Evolutionary conservation across 2,888 invertebrate species (phyloP), one percentile per base, ranked within the genome.

Genomic region (Scaptomyza cyrtandrae): DNA sequence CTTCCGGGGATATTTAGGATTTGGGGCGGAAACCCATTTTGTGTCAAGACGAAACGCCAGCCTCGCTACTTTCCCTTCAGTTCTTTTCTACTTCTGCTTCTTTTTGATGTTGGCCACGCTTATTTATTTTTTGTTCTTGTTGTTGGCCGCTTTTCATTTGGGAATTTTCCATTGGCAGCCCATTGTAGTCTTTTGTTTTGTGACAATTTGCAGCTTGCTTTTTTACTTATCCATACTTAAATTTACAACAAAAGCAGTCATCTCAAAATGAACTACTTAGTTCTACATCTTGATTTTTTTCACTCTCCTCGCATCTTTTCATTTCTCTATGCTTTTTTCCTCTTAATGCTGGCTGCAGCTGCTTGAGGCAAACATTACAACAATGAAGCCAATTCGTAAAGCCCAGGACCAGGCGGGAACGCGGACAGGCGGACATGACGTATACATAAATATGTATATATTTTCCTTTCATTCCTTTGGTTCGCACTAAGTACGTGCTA

Each of bases 11-110:
- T 83, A 87, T 87, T 88, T 81, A 75, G 89, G 89, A 87, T 85
- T 89, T 89, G 61, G 87, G 87, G 86, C 86, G 88, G 84, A 86
- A 89, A 87, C 84, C 87, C 84, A 88, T 86, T 88, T 88, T 85
- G 80, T 78, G 86, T 83, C 86, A 86, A 86, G 88, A 86, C 86
- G 80, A 75, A 76, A 81, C 72, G 81, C 71, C 59, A 81, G 63
- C 41, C 49, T 33, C 41, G 70, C 61, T 64, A 52, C 63, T 67
- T 66, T 66, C 41, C 53, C 66, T 45, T 35, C 39, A 9, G 6
- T n/a, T 50, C 35, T 16, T 10, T 41, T 35, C 44, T 37, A 9
- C 19, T 53, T 27, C 41, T 37, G 11, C 19, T 53, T 27, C 61
- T 43, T 44, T 59, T 57, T 35, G 41, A 13, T 35, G 46, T 52